These are phyloP conservation scores for Apodemia duryi DNA, from an alignment of 2,888 invertebrate genomes.

Conservation along the genomic window DNA sequence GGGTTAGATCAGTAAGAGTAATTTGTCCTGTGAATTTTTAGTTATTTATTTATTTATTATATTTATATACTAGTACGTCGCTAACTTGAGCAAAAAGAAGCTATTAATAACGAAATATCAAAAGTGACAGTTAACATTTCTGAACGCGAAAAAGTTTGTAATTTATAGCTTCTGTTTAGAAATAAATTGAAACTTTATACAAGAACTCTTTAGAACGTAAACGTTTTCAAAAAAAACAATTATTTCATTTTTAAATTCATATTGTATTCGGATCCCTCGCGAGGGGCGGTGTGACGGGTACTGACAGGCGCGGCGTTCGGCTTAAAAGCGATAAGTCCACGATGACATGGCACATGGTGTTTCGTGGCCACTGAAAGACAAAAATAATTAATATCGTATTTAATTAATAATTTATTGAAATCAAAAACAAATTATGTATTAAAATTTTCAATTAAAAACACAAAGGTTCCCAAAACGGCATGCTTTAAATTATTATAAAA, in stretches of 20 bases:
- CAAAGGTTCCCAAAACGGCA: too few relatives aligned
- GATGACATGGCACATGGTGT: constrained; percentile 53
- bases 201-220: constrained; percentile 27
- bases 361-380: constrained; percentile 35
- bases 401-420: too few relatives aligned
- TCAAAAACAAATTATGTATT: too few relatives aligned
- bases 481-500: too few relatives aligned
- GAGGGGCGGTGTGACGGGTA: constrained; percentile 45
- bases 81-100: too few relatives aligned
- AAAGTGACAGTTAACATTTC: too few relatives aligned
- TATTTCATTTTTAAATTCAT: constrained; percentile 38
- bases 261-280: constrained; percentile 33
- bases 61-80: too few relatives aligned
- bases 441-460: too few relatives aligned
- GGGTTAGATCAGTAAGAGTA: too few relatives aligned
- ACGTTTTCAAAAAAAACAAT: constrained; percentile 31
- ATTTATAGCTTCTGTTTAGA: not conserved
- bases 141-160: not conserved
- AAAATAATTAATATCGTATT: constrained; percentile 21
- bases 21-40: too few relatives aligned
- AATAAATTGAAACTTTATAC: constrained; percentile 15
- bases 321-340: constrained; percentile 48
- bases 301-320: constrained; percentile 46
- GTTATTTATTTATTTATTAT: too few relatives aligned
- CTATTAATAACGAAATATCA: too few relatives aligned